phyloP scores from a whole-genome alignment of 1,140 invertebrate genomes.

The Bombyx mori region ASM3026992v2 NC_085128.1:14467501-14468000 shows the following conservation, averaged over 20 bases:
- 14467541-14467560: no score
- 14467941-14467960: no score
- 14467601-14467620: no score
- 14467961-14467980: no score
- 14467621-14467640: no score
- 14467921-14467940: background rate
- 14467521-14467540: no score
- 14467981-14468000: no score
- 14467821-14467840: slow-evolving; percentile 1
- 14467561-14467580: no score
- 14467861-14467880: slow-evolving; percentile 1
- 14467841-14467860: background rate
- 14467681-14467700: slow-evolving; percentile 1
- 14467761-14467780: background rate
- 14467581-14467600: no score
- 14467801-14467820: slow-evolving; percentile 1
- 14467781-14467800: background rate
- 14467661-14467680: no score
- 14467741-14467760: background rate
- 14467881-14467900: background rate
- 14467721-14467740: background rate
- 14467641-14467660: no score
- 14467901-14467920: slow-evolving; percentile 1
- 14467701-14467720: slow-evolving; percentile 5
- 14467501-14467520: no score